Conservation (phyloP, 2,113 vertebrate species). For the Equus quagga region DNA sequence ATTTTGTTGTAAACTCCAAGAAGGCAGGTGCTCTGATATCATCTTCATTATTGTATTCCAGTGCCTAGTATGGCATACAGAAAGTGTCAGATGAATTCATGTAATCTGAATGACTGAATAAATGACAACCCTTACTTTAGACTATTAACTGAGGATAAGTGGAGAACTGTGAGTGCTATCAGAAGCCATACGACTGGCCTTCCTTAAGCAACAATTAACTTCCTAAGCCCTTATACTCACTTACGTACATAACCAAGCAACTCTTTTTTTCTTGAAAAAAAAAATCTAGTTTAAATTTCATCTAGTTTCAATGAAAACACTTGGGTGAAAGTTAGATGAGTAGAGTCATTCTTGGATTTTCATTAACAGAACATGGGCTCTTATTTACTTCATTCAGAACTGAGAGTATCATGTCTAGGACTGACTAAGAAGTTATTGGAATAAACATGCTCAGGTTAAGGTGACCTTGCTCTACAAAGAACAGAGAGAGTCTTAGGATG, state of each 20-base stretch:
- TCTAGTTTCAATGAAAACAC: slow-evolving; percentile 13
- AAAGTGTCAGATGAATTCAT: not conserved
- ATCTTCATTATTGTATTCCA: not conserved
- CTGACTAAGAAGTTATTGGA: not conserved
- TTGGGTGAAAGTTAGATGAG: not conserved
- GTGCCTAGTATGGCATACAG: not conserved
- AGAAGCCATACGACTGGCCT: not conserved
- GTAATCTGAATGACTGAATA: not conserved
- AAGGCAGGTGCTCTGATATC: not conserved
- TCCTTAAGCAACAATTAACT: not conserved
- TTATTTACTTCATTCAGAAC: slow-evolving; percentile 15
- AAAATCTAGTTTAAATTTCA: too few relatives aligned
- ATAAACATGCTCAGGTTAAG: slow-evolving; percentile 39
- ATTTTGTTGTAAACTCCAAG: not conserved
- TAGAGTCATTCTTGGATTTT: not conserved
- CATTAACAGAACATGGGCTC: not conserved
- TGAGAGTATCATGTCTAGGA: slow-evolving; percentile 17
- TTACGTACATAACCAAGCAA: not conserved
- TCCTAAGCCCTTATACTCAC: not conserved
- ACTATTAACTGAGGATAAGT: not conserved
- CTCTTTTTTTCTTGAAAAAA: not conserved
- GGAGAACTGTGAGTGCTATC: not conserved
- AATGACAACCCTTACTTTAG: not conserved
- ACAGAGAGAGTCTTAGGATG: not conserved
- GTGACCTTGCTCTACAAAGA: slow-evolving; percentile 59